phyloP scores from a whole-genome alignment of 2,113 vertebrate species.

The Nettapus auritus region DNA sequence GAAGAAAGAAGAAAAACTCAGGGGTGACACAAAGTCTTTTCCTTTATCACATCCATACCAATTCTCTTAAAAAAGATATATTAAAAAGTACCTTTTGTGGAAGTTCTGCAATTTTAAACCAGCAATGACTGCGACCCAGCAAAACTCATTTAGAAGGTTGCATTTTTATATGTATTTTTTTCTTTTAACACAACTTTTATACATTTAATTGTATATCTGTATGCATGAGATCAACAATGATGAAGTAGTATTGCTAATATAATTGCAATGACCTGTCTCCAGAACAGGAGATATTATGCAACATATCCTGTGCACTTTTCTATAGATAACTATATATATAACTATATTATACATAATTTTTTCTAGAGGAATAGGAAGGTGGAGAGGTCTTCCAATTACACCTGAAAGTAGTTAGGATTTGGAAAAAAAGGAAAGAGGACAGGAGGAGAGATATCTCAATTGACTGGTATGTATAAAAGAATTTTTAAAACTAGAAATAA shows the following conservation, averaged over 20 bases:
- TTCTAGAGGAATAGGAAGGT: slow-evolving; percentile 32
- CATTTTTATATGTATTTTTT: not conserved
- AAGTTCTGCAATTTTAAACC: not conserved
- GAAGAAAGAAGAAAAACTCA: not conserved
- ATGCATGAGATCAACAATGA: not conserved
- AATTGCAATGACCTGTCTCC: not conserved
- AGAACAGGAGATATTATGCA: not conserved
- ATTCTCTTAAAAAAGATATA: not conserved
- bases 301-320: not conserved
- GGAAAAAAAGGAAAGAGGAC: not conserved
- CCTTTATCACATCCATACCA: not conserved
- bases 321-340: not conserved
- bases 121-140: not conserved
- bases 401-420: not conserved
- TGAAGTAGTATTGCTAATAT: not conserved
- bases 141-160: not conserved
- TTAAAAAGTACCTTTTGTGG: not conserved
- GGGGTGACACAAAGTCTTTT: not conserved
- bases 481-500: not conserved
- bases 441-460: not conserved
- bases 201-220: not conserved
- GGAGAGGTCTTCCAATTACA: slow-evolving; percentile 26
- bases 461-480: not conserved
- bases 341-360: not conserved
- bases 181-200: not conserved